These are phyloP conservation scores for Datnioides undecimradiatus DNA, from an alignment of 2,113 vertebrate species.

Conservation along the genomic window DNA sequence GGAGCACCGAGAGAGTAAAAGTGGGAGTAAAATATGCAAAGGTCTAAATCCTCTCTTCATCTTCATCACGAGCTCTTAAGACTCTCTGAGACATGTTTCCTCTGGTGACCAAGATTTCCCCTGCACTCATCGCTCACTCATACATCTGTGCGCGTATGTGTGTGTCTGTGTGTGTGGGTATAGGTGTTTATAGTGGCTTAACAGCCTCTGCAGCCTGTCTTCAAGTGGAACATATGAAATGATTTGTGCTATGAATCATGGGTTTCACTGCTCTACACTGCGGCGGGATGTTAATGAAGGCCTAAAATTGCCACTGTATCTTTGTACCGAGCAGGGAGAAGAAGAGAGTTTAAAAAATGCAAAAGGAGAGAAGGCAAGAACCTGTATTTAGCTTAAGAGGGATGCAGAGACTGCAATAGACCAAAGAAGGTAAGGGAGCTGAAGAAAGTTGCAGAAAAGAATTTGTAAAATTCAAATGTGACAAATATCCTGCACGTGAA, in stretches of 20 bases:
- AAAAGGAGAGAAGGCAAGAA: slow-evolving; percentile 29
- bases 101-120: slow-evolving; percentile 68
- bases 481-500: background rate
- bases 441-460: too few species aligned
- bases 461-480: slow-evolving; percentile 10
- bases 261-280: slow-evolving; percentile 48
- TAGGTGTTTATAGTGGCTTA: slow-evolving; percentile 62
- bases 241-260: slow-evolving; percentile 72
- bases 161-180: slow-evolving; percentile 17
- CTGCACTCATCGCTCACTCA: slow-evolving; percentile 64
- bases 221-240: slow-evolving; percentile 72
- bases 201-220: slow-evolving; percentile 53
- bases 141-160: slow-evolving; percentile 39
- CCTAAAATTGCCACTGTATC: slow-evolving; percentile 60
- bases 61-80: slow-evolving; percentile 79
- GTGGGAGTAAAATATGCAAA: slow-evolving; percentile 72
- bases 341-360: slow-evolving; percentile 50
- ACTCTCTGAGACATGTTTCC: slow-evolving; percentile 68
- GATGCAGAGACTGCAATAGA: slow-evolving; percentile 25
- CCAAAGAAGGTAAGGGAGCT: too few species aligned
- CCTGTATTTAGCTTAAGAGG: slow-evolving; percentile 38
- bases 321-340: slow-evolving; percentile 51
- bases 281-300: slow-evolving; percentile 64
- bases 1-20: slow-evolving; percentile 44
- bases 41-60: slow-evolving; percentile 74